Conservation (phyloP, 2,797 vertebrate genomes). For the Antrozous pallidus region DNA sequence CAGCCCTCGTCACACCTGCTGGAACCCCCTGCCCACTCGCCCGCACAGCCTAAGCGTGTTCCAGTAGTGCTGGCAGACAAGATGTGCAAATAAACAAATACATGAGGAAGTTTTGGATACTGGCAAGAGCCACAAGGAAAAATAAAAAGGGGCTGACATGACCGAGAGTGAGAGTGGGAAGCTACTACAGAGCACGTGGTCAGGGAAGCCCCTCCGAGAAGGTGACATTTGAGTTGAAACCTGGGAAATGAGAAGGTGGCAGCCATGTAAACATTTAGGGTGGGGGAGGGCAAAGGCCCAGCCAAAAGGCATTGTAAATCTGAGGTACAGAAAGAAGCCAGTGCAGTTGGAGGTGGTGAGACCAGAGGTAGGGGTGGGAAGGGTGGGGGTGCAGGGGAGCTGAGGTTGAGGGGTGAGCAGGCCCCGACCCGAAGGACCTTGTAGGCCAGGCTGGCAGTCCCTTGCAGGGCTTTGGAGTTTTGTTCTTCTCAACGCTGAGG, state of each 20-base stretch:
- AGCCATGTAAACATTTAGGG: neutral
- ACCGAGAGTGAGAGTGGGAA: neutral
- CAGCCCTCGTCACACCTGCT: neutral
- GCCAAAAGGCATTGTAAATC: neutral
- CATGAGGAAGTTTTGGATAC: neutral
- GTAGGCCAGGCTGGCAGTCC: neutral
- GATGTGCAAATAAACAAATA: neutral
- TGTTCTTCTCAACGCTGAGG: conserved; percentile 9
- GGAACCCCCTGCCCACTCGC: neutral
- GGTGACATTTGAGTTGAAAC: neutral
- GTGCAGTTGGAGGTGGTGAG: neutral
- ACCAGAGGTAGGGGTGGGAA: rapidly evolving
- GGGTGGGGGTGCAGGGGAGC: neutral
- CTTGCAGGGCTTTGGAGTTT: neutral
- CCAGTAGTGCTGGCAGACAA: neutral
- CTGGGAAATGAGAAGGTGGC: neutral
- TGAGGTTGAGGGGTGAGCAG: neutral
- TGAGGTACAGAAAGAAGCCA: neutral
- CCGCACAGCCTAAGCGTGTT: neutral
- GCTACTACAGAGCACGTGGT: neutral
- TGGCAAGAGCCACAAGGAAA: neutral
- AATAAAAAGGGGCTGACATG: neutral
- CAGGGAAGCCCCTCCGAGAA: conserved; percentile 15
- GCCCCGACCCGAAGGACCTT: neutral
- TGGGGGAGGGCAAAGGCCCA: neutral